Percentiles rank a stretch among this genome's conserved stretches.
These are phyloP conservation scores for Zaprionus kolodkinae DNA, from an alignment of 1,140 invertebrate genomes.

Conservation along the genomic window DNA sequence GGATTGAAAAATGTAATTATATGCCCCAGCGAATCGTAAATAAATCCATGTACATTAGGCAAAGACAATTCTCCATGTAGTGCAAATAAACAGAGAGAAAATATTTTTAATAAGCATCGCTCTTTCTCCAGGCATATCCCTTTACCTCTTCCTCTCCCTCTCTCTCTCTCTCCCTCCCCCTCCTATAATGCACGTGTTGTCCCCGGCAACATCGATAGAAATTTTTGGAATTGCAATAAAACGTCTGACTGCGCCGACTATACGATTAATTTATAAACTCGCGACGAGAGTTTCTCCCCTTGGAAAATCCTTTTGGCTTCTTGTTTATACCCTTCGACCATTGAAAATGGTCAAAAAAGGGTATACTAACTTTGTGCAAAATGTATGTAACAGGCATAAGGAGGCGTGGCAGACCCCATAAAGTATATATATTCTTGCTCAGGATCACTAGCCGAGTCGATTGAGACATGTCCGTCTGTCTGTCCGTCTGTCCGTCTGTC, in stretches of 20 bases:
- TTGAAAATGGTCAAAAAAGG: too few species aligned
- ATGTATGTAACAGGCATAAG: too few species aligned
- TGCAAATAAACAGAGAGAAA: constrained; percentile 59
- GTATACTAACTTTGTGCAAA: too few species aligned
- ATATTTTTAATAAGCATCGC: constrained; percentile 74
- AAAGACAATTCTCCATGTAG: constrained; percentile 56
- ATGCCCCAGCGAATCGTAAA: constrained; percentile 66
- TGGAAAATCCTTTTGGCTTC: constrained; percentile 49
- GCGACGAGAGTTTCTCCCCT: background rate
- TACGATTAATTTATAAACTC: constrained; percentile 73
- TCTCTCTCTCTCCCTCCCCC: background rate
- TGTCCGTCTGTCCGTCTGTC: too few species aligned
- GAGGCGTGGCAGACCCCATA: too few species aligned
- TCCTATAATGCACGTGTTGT: constrained; percentile 50
- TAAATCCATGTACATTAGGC: constrained; percentile 42
- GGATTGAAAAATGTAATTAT: constrained; percentile 67
- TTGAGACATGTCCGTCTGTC: too few species aligned
- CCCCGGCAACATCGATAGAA: constrained; percentile 50
- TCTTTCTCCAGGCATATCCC: constrained; percentile 6
- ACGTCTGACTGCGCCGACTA: constrained; percentile 67
- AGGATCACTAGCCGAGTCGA: too few species aligned
- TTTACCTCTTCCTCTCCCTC: background rate
- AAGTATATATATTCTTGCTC: too few species aligned
- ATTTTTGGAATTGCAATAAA: constrained; percentile 75
- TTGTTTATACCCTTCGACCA: too few species aligned